Percentiles rank a stretch among this genome's conserved stretches.
Evolutionary conservation across 2,113 vertebrate species (phyloP).

Genomic region (Poicephalus gulielmi): DNA sequence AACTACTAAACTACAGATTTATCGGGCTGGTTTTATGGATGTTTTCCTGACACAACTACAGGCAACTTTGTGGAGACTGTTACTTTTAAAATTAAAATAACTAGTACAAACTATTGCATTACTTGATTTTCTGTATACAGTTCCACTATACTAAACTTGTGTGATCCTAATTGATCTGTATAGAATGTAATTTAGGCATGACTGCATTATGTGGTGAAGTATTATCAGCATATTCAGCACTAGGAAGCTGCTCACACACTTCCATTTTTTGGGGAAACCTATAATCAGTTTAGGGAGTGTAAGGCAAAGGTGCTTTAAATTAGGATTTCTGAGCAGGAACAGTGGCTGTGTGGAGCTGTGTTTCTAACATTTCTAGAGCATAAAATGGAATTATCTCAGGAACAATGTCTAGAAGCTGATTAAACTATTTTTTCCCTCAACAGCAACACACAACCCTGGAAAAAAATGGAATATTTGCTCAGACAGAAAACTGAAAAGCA

Average conservation of each 20-base stretch:
- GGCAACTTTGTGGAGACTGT: background rate
- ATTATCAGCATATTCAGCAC: background rate
- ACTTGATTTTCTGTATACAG: background rate
- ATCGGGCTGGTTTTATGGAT: background rate
- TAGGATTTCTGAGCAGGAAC: background rate
- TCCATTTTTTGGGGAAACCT: background rate
- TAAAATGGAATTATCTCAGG: background rate
- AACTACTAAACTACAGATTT: background rate
- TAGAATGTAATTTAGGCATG: background rate
- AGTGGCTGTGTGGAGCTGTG: background rate
- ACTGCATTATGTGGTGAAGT: background rate
- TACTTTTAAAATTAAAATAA: constrained; percentile 1
- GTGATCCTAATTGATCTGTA: background rate
- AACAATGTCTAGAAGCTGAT: background rate
- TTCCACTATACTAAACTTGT: background rate
- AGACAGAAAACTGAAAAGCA: background rate
- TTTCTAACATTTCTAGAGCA: background rate
- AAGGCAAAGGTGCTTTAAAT: background rate
- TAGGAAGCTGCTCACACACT: background rate
- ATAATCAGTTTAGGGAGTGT: background rate
- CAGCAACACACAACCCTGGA: background rate
- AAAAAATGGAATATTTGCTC: background rate
- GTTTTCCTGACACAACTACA: background rate
- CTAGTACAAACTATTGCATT: background rate
- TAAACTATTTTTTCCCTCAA: background rate